Conservation (phyloP, 2,797 vertebrate genomes). For the Scyliorhinus canicula region DNA sequence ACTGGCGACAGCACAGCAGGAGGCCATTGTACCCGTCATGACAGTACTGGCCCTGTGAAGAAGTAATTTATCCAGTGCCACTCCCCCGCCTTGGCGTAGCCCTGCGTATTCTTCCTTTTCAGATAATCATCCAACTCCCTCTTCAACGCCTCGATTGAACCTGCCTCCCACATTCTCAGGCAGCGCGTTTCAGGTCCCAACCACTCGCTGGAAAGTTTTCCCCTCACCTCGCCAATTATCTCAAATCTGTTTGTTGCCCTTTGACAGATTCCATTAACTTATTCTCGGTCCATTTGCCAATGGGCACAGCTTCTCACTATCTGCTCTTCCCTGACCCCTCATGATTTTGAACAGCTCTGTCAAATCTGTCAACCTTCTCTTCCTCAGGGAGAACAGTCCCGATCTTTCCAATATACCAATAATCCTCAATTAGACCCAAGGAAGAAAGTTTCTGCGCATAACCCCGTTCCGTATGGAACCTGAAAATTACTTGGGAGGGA, state of each 20-base stretch:
- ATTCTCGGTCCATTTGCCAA: neutral
- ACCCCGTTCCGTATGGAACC: neutral
- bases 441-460: neutral
- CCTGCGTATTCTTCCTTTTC: neutral
- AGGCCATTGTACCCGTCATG: neutral
- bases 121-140: neutral
- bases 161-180: neutral
- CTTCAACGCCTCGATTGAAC: neutral
- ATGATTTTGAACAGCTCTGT: neutral
- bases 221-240: neutral
- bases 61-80: neutral
- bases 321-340: neutral
- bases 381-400: neutral
- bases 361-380: neutral
- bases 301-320: neutral
- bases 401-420: neutral
- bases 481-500: neutral
- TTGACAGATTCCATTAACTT: too few species aligned
- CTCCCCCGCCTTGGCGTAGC: neutral
- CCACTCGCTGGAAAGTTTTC: neutral
- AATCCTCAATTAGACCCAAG: neutral
- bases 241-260: neutral
- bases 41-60: neutral
- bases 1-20: neutral
- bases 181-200: neutral